Evolutionary conservation across 2,113 vertebrate species (phyloP).

Genomic region (Gymnarchus niloticus): DNA sequence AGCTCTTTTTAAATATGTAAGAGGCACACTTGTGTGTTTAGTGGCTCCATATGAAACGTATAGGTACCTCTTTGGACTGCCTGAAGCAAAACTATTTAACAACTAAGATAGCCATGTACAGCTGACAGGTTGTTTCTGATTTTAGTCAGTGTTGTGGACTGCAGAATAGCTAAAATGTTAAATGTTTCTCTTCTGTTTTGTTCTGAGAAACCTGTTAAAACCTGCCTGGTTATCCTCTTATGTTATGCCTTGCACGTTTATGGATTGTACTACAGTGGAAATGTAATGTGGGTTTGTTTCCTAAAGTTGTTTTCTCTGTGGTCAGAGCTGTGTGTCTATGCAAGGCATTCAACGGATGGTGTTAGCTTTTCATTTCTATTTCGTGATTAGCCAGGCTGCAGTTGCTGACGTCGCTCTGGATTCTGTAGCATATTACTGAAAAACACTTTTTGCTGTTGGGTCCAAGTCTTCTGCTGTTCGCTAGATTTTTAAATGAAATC

Average conservation of each 20-base stretch:
- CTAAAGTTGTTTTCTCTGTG: background rate
- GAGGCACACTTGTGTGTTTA: background rate
- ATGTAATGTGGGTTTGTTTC: background rate
- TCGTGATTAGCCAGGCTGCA: background rate
- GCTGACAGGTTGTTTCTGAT: background rate
- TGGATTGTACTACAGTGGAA: background rate
- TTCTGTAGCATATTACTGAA: background rate
- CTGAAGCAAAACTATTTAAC: too few relatives aligned
- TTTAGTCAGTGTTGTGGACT: background rate
- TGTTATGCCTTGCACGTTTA: background rate
- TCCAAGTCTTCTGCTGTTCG: background rate
- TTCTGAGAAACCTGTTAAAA: background rate
- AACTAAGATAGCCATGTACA: background rate
- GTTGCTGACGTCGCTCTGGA: background rate
- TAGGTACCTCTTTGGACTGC: background rate
- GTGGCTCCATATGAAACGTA: background rate
- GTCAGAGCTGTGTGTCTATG: background rate
- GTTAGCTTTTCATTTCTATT: background rate
- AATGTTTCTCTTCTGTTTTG: background rate
- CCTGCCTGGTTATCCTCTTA: background rate
- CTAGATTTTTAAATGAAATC: background rate
- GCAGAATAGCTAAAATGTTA: background rate
- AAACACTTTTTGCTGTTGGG: background rate
- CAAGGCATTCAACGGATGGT: background rate
- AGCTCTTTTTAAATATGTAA: background rate